A percentile compares a stretch with the other conserved stretches of the same genome.
phyloP scores from a whole-genome alignment of 1,140 invertebrate genomes.

The Anagrus nilaparvatae region DNA sequence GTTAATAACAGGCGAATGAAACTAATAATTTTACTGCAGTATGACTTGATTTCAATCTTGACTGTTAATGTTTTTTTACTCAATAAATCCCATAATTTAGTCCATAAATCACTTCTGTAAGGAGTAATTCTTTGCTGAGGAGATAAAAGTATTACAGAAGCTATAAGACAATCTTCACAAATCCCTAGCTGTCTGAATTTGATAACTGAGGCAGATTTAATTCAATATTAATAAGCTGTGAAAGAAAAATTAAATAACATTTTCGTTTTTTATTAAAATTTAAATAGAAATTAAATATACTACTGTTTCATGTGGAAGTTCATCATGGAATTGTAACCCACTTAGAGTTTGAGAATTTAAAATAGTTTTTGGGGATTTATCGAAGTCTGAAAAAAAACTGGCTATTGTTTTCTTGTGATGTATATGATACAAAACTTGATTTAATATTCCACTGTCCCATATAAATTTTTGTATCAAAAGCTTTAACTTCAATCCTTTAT shows the following conservation, averaged over 20 bases:
- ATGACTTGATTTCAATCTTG: constrained; percentile 53
- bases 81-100: constrained; percentile 62
- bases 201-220: constrained; percentile 64
- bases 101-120: constrained; percentile 72
- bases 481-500: constrained; percentile 44
- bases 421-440: constrained; percentile 69
- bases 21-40: constrained; percentile 66
- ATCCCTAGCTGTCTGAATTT: constrained; percentile 46
- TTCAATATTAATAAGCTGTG: constrained; percentile 71
- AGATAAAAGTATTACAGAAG: constrained; percentile 68
- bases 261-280: constrained; percentile 2
- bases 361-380: constrained; percentile 43
- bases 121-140: constrained; percentile 68
- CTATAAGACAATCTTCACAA: constrained; percentile 68
- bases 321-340: constrained; percentile 74
- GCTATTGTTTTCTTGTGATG: constrained; percentile 56
- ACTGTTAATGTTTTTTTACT: constrained; percentile 44
- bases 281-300: too few species aligned
- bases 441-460: constrained; percentile 70
- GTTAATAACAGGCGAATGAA: constrained; percentile 71
- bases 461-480: constrained; percentile 59
- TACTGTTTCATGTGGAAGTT: constrained; percentile 73
- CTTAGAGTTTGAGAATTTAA: constrained; percentile 55
- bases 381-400: constrained; percentile 52
- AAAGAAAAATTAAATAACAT: constrained; percentile 10